Base-by-base conservation (phyloP, 1,140 invertebrate genomes). In the Colletes latitarsis region DNA sequence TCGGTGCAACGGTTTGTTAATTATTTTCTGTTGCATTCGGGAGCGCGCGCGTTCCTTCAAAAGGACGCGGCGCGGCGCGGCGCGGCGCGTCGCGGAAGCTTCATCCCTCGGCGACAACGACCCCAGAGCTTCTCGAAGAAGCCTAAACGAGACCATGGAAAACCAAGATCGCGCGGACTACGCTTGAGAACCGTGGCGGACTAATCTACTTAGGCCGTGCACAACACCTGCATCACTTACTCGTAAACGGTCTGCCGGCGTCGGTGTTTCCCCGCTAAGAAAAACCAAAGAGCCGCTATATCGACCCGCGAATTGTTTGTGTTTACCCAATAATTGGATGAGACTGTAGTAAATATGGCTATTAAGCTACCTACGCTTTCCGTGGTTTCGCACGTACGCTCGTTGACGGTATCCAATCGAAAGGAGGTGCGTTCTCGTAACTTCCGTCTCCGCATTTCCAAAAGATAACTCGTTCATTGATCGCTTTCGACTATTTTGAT, bases 241-340 rank as follows among this genome's bases (percentile, higher is more conserved):
- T 19, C 69, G 82, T 83, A 85, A 85, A 72, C 77, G 73, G 21
- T 57, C 14, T 15, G 43, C 19, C 60, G 55, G 30, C 67, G 73
- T 55, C 49, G 15, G 39, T 15, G 62, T 52, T 57, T 71, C 39
- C 12, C 2, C 17, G 2, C 5, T 17, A 10, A 46, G 15, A 6
- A 52, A 55, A 43, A 4, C 9, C 4, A n/a, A 3, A 58, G 39
- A 19, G 83, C 41, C 55, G 55, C 80, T 74, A 58, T 80, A 84
- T 85, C 55, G 84, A 85, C 73, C 78, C 73, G 82, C 78, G 73
- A 78, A 85, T 85, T 84, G 69, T 39, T 84, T 77, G 82, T 84
- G 84, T 85, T 85, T 84, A 84, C 77, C 69, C 83, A 84, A 84
- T 86, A 86, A 87, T 88, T 85, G 85, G 83, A 87, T 79, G 77